Base-by-base conservation (phyloP, 2,888 invertebrate species). In the Coremacera marginata region DNA sequence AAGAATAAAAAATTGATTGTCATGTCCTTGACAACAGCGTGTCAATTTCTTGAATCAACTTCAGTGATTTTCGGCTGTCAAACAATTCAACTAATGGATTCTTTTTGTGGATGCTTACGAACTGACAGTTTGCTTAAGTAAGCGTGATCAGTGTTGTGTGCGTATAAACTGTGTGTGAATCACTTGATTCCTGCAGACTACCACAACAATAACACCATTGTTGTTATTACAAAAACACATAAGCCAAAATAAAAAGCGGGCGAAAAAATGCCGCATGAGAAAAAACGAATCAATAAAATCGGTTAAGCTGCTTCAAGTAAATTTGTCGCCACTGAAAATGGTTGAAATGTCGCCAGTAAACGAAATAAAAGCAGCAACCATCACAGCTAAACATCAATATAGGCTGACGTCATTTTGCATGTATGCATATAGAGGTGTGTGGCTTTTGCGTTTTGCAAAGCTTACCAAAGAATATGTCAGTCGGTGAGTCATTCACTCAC, bases 71-170 rank as follows among this genome's bases (percentile, higher is more conserved):
- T 68, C 49, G 51, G 68, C 68, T 68, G 68, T 49, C 68, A 68
- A 68, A 68, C 68, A 68, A 68, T 51, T 68, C 68, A 68, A 68
- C 68, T 68, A 68, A 68, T 68, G 68, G 68, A 68, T 51, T 22
- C 25, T 25, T 49, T 25, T 27, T 49, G 51, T 14, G n/a, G 25
- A 49, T 51, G 68, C 68, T 49, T 19, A 19, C 25, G n/a, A 25
- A 62, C 62, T 62, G 25, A 22, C 62, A 25, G 62, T 62, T 25
- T 16, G 16, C 27, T 14, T 2, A 11, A 27, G 22, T n/a, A 19
- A n/a, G 19, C 19, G 7, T 55, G 19, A 5, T 19, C n/a, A 9
- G 7, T 31, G 27, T 63, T 16, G 25, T 27, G 51, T 51, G 31
- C 25, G 22, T 65, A 37, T 34, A 16, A 19, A 37, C 8, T 27